Evolutionary conservation across 2,797 vertebrate species (phyloP).

Genomic region (Semotilus atromaculatus): DNA sequence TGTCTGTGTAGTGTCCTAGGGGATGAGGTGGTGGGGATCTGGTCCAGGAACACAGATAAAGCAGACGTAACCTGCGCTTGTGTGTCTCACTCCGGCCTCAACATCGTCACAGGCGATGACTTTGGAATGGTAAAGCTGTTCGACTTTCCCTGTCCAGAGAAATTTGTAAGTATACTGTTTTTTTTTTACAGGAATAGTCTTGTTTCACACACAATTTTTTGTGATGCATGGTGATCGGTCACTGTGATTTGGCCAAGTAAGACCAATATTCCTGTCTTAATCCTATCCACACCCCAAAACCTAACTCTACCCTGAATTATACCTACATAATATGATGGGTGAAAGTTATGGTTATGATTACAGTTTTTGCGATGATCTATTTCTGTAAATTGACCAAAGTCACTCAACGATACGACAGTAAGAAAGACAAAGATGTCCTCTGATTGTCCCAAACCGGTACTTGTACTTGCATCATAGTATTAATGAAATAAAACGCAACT

Average conservation of each 20-base stretch:
- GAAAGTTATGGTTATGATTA: background rate
- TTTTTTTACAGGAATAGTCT: constrained; percentile 15
- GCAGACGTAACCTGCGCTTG: constrained; percentile 96
- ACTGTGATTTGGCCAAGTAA: background rate
- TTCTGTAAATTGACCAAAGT: no score
- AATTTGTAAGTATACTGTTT: constrained; percentile 91
- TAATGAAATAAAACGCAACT: no score
- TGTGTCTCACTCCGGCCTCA: constrained; percentile 97
- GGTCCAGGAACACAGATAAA: constrained; percentile 96
- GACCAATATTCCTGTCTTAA: background rate
- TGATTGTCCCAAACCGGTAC: no score
- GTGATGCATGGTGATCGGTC: constrained; percentile 10
- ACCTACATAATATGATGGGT: background rate
- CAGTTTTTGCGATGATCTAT: background rate
- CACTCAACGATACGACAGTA: no score
- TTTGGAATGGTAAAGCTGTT: constrained; percentile 99
- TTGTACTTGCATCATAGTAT: background rate
- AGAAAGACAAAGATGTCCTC: no score
- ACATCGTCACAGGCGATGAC: constrained; percentile 95
- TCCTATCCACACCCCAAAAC: no score
- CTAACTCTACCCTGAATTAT: background rate
- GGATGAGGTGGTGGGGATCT: constrained; percentile 96
- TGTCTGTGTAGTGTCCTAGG: constrained; percentile 86
- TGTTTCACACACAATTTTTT: constrained; percentile 13
- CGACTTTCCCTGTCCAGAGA: constrained; percentile 97